Evolutionary conservation across 2,888 invertebrate species (phyloP), one percentile per base, ranked within the genome.

Genomic region (Mythimna loreyi): DNA sequence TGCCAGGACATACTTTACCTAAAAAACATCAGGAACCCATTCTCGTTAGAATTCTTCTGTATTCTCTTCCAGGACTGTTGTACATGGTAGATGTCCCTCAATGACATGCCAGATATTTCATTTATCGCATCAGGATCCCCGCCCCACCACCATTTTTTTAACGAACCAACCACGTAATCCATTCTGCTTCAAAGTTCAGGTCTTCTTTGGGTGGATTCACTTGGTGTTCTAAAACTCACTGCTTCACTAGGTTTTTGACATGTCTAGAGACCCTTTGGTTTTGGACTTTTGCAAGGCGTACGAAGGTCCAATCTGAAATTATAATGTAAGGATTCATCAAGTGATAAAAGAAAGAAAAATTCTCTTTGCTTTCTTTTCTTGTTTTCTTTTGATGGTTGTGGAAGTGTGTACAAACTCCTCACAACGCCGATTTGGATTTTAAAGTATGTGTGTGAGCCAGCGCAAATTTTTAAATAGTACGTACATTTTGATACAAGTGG

Each of bases 11-110:
- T 36, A 59, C 30, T 21, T 66, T 75, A 91, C 92, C 90, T 89
- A 47, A 85, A 71, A 70, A 92, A 90, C 23, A 92, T 66, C 36
- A 88, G 78, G 43, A 87, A 75, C 4, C 92, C 92, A 65, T 89
- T 86, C 3, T 72, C 76, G 0, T 75, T 75, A 9, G 87, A 75
- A 13, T 92, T 80, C 0, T 70, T 81, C 43, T 87, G 82, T 4
- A 92, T 79, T 0, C 77, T 72, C 1, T 78, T 69, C 92, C 92
- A 92, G 4, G 89, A 82, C 0, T 57, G 72, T 58, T 86, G 84
- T 3, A 92, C 81, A 11, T 81, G 65, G 74, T 89, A 72, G 9
- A 92, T 67, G 53, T 92, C 92, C n/a, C 90, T 84, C 23, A 67
- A 76, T 0, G 90, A 82, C 63, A 92, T 84, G 7, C 88, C 89